Conservation (phyloP, 1,140 invertebrate species). For the Psilanteris sp. region DNA sequence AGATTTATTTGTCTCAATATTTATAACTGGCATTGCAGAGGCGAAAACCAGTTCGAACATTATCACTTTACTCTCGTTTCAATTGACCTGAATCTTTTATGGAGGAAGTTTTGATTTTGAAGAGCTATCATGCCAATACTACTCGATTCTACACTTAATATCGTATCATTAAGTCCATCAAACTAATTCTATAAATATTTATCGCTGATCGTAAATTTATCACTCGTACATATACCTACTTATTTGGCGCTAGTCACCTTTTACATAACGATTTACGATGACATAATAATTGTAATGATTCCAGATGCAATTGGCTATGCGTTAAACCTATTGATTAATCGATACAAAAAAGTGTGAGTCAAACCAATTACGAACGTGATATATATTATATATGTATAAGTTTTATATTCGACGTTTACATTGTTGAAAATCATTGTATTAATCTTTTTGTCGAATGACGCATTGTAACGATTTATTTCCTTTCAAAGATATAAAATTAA, state of each 20-base stretch:
- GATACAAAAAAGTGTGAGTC: constrained; percentile 43
- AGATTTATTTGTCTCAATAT: constrained; percentile 29
- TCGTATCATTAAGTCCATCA: constrained; percentile 28
- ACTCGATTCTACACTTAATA: constrained; percentile 18
- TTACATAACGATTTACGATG: constrained; percentile 60
- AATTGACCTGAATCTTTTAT: constrained; percentile 37
- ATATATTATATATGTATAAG: constrained; percentile 28
- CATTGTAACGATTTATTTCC: no score
- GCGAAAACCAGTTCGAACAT: constrained; percentile 37
- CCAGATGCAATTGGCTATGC: constrained; percentile 34
- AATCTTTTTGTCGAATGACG: no score
- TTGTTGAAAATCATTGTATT: constrained; percentile 12
- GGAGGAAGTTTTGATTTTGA: constrained; percentile 31
- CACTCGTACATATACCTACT: constrained; percentile 2
- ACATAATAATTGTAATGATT: constrained; percentile 59
- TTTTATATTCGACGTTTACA: constrained; percentile 23
- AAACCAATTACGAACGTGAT: constrained; percentile 27
- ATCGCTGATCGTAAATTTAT: constrained; percentile 18
- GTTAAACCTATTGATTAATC: constrained; percentile 37
- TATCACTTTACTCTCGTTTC: constrained; percentile 24
- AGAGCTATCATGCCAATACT: constrained; percentile 10
- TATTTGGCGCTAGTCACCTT: constrained; percentile 36
- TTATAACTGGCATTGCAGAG: constrained; percentile 31
- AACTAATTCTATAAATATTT: background rate
- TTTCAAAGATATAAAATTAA: no score